A percentile compares a stretch with the other conserved stretches of the same genome.
Evolutionary conservation across 2,113 vertebrate genomes (phyloP).

Genomic region (Himantopus leucocephalus): DNA sequence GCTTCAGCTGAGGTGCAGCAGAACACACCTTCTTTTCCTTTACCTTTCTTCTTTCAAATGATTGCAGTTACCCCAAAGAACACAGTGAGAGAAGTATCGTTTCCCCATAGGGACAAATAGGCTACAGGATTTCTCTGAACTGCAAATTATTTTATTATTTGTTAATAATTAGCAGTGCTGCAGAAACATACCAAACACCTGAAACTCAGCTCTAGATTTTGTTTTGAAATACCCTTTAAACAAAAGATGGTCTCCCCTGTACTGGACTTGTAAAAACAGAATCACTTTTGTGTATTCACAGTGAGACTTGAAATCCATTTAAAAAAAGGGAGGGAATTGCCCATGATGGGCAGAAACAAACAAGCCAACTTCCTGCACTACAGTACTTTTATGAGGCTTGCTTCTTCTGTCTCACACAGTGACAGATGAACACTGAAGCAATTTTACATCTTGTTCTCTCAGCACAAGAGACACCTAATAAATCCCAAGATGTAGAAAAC

Average conservation of each 20-base stretch:
- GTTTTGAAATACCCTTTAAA: not conserved
- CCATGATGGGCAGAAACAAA: not conserved
- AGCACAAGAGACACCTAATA: conserved; percentile 16
- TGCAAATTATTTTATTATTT: not conserved
- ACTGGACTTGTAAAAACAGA: not conserved
- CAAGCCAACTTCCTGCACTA: not conserved
- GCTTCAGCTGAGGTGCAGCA: not conserved
- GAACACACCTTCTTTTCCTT: not conserved
- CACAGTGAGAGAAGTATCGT: not conserved
- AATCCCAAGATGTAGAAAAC: not conserved
- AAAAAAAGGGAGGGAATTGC: not conserved
- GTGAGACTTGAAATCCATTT: not conserved
- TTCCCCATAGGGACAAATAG: not conserved
- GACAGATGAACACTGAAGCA: not conserved
- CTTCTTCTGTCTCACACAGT: not conserved
- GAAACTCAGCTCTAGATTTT: not conserved
- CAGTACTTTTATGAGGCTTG: not conserved
- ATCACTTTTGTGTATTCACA: not conserved
- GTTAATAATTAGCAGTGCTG: not conserved
- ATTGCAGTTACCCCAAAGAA: not conserved
- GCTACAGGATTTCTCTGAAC: not conserved
- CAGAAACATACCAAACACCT: not conserved
- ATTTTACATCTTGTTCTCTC: conserved; percentile 8
- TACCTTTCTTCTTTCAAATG: not conserved
- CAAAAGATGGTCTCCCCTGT: not conserved